Conservation (phyloP, 92 coral and sea anemone genomes). For the Epizoanthus scotinus region DNA sequence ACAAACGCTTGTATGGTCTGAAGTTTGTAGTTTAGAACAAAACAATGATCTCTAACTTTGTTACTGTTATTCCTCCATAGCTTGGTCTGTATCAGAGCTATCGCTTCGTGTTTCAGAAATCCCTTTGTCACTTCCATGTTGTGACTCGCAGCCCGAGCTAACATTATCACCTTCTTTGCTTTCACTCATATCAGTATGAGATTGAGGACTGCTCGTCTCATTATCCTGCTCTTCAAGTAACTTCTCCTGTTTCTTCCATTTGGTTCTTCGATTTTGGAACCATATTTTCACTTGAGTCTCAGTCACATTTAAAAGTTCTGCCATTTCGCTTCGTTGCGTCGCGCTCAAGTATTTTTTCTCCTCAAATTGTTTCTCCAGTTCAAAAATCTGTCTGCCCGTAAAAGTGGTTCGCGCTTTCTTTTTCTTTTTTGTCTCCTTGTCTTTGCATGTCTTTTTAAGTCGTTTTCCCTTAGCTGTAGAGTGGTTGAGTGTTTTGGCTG, state of each 20-base stretch:
- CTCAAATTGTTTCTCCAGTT: constrained; percentile 94
- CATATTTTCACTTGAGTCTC: constrained; percentile 99
- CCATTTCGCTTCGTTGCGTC: constrained; percentile 91
- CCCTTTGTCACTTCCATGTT: constrained; percentile 51
- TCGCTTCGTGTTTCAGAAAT: constrained; percentile 45
- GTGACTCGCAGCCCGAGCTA: constrained; percentile 40
- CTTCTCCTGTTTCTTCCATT: constrained; percentile 96
- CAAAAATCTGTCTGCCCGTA: constrained; percentile 99
- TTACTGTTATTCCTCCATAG: constrained; percentile 19
- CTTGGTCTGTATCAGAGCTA: constrained; percentile 39
- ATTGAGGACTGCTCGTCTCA: constrained; percentile 43
- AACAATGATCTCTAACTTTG: constrained; percentile 39
- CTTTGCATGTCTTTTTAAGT: constrained; percentile 64
- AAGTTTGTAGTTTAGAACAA: constrained; percentile 35
- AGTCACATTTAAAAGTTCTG: constrained; percentile 91
- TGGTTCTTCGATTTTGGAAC: constrained; percentile 98
- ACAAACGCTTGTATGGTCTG: constrained; percentile 33
- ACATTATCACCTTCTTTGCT: constrained; percentile 49
- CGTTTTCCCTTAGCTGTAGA: constrained; percentile 51
- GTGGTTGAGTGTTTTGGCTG: constrained; percentile 43
- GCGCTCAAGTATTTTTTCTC: constrained; percentile 98
- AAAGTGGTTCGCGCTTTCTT: constrained; percentile 99
- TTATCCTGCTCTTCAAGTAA: constrained; percentile 59
- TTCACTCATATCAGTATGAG: constrained; percentile 49
- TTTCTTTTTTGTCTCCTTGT: constrained; percentile 74